Evolutionary conservation across 2,113 vertebrate species (phyloP).

Genomic region (Oreochromis niloticus): DNA sequence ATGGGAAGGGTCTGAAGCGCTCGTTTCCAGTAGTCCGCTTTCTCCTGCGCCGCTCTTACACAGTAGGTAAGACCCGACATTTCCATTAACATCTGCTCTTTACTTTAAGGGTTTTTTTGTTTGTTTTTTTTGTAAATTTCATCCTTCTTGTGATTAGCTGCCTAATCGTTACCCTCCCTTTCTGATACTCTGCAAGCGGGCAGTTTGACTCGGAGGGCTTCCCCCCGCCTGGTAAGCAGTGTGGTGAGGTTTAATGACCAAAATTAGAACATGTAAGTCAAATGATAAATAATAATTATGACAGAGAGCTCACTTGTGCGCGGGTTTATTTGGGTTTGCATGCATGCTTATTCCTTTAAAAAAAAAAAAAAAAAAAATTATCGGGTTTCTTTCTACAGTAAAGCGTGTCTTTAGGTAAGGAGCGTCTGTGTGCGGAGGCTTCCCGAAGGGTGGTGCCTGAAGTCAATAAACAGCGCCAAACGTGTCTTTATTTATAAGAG

Average conservation of each 20-base stretch:
- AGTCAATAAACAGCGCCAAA: constrained; percentile 19
- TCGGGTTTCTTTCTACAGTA: background rate
- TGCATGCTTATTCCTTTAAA: background rate
- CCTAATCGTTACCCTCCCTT: background rate
- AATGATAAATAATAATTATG: background rate
- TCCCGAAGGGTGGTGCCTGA: constrained; percentile 25
- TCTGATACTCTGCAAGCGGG: background rate
- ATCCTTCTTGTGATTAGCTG: background rate
- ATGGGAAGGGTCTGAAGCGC: constrained; percentile 55
- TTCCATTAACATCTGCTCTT: background rate
- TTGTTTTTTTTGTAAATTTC: background rate
- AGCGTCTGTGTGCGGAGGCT: background rate
- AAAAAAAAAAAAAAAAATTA: too few relatives aligned
- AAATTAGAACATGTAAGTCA: background rate
- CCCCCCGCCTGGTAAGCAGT: background rate
- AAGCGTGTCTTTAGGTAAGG: background rate
- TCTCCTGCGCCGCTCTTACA: constrained; percentile 1
- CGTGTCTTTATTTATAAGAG: background rate
- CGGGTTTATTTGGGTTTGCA: background rate
- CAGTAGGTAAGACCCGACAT: constrained; percentile 36
- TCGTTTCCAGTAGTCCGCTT: constrained; percentile 36
- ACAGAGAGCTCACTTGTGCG: background rate
- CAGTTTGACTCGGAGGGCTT: background rate
- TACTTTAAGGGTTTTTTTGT: background rate
- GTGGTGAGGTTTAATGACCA: background rate